Conservation (phyloP, 1,140 invertebrate species). For the Lethrus apterus region DNA sequence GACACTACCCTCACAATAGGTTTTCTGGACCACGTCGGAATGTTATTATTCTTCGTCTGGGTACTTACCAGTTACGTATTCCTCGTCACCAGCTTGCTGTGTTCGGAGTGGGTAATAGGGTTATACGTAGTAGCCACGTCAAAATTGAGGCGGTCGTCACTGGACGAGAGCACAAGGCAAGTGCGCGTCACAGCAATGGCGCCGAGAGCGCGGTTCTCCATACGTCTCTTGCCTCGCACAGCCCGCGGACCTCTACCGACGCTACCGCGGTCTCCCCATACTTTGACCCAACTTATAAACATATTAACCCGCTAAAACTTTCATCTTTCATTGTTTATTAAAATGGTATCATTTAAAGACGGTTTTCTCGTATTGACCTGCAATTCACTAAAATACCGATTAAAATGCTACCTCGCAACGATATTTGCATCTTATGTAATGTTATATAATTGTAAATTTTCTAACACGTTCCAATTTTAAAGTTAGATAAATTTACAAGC, state of each 20-base stretch:
- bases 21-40: constrained; percentile 53
- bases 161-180: constrained; percentile 55
- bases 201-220: constrained; percentile 27
- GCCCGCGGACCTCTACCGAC: constrained; percentile 2
- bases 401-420: too few species aligned
- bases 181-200: constrained; percentile 63
- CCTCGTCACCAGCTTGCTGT: constrained; percentile 88
- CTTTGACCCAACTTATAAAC: too few species aligned
- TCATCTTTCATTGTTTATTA: too few species aligned
- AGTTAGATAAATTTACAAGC: too few species aligned
- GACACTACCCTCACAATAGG: constrained; percentile 32
- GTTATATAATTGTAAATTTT: too few species aligned
- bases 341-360: too few species aligned
- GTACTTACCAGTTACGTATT: constrained; percentile 90
- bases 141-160: constrained; percentile 87
- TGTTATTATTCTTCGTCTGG: constrained; percentile 57
- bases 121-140: constrained; percentile 91
- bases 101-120: constrained; percentile 84
- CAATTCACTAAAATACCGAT: too few species aligned
- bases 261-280: too few species aligned
- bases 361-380: too few species aligned
- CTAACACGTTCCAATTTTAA: too few species aligned
- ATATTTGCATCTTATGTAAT: too few species aligned
- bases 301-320: too few species aligned
- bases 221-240: constrained; percentile 13